Conservation (phyloP, 2,797 vertebrate genomes). For the Squalus acanthias region DNA sequence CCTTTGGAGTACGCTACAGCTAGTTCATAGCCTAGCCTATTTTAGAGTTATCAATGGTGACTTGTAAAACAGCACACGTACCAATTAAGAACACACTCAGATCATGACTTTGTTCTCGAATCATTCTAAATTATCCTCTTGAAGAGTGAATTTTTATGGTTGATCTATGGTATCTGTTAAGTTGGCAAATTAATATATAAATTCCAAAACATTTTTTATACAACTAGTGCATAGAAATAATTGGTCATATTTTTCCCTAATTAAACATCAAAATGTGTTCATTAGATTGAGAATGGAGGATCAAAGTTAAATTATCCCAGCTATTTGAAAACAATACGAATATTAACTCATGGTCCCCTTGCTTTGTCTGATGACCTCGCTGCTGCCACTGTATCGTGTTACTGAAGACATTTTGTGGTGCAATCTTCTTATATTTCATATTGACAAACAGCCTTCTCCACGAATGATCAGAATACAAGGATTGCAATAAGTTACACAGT, state of each 20-base stretch:
- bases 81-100: background rate
- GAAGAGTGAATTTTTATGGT: background rate
- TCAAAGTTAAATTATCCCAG: background rate
- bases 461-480: too few species aligned
- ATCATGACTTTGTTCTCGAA: background rate
- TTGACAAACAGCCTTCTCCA: too few species aligned
- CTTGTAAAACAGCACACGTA: background rate
- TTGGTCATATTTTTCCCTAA: background rate
- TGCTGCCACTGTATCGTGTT: background rate
- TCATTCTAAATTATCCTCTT: background rate
- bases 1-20: background rate
- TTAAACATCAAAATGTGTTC: background rate
- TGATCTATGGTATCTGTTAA: background rate
- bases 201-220: background rate
- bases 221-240: background rate
- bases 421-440: too few species aligned
- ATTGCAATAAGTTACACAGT: too few species aligned
- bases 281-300: background rate
- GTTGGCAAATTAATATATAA: background rate
- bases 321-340: background rate
- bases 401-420: too few species aligned
- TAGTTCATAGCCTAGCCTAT: background rate
- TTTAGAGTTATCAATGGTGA: background rate
- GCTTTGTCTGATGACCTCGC: background rate
- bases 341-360: background rate